These are phyloP conservation scores for Cyanistes caeruleus DNA, from an alignment of 2,113 vertebrate species.

Conservation along the genomic window DNA sequence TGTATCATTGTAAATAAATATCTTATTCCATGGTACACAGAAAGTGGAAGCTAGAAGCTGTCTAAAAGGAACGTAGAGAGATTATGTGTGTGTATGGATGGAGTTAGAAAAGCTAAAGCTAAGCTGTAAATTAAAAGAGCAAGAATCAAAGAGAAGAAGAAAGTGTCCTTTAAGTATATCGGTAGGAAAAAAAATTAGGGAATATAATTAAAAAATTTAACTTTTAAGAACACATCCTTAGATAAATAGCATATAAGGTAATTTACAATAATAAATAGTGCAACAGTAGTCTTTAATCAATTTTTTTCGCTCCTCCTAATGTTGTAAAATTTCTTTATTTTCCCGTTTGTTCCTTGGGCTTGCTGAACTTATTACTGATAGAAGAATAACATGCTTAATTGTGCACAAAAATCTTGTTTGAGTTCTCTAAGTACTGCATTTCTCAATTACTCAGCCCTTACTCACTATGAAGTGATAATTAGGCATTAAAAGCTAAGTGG, in stretches of 20 bases:
- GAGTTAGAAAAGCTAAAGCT: background rate
- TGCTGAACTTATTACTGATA: background rate
- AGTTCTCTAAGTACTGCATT: background rate
- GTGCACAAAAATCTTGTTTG: background rate
- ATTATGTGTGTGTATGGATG: background rate
- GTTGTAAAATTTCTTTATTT: background rate
- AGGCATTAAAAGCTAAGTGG: conserved; percentile 56
- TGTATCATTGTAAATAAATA: background rate
- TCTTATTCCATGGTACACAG: fast-evolving
- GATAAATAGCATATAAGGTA: background rate
- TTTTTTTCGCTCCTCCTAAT: background rate
- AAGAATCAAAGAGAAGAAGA: background rate
- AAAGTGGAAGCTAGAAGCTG: background rate
- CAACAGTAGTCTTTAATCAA: background rate
- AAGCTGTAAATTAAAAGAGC: background rate
- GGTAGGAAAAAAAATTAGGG: background rate
- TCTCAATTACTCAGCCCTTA: conserved; percentile 18
- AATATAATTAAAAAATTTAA: background rate
- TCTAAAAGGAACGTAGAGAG: background rate
- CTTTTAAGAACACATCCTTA: background rate
- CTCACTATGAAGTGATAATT: conserved; percentile 43
- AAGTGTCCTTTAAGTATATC: background rate
- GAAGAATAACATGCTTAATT: conserved; percentile 14
- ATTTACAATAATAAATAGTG: background rate
- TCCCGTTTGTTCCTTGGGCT: background rate